Conservation (phyloP, 2,888 invertebrate species). For the Pecten maximus region DNA sequence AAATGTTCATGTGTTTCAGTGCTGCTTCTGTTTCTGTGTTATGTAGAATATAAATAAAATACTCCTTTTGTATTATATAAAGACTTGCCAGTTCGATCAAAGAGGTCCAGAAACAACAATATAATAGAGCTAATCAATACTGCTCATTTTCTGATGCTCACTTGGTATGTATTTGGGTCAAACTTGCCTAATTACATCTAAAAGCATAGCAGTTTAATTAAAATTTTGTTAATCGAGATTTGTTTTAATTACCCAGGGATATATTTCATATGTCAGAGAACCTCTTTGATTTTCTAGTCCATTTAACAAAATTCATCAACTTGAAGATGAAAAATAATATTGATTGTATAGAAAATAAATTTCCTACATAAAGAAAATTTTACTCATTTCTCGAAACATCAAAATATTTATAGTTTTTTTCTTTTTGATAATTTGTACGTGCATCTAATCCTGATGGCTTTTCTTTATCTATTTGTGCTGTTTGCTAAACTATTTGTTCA, state of each 20-base stretch:
- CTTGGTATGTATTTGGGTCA: background rate
- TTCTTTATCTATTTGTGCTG: background rate
- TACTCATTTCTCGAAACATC: background rate
- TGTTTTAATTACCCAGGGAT: background rate
- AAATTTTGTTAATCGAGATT: background rate
- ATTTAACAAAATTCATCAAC: background rate
- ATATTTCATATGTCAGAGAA: background rate
- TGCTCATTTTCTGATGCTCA: background rate
- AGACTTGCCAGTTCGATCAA: background rate
- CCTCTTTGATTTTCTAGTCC: background rate
- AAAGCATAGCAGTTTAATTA: background rate
- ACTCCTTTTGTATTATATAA: background rate
- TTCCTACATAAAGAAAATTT: background rate
- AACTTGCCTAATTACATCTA: background rate
- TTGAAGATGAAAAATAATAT: background rate
- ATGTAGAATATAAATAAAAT: background rate
- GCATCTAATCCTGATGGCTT: background rate
- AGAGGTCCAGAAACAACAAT: background rate
- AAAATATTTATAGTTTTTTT: background rate
- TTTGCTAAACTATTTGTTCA: slow-evolving; percentile 31
- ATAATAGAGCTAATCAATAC: background rate
- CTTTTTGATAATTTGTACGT: background rate
- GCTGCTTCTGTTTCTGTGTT: background rate
- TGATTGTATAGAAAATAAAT: background rate
- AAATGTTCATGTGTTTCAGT: background rate